Conservation (phyloP, 1,140 invertebrate genomes). For the Onthophagus taurus region DNA sequence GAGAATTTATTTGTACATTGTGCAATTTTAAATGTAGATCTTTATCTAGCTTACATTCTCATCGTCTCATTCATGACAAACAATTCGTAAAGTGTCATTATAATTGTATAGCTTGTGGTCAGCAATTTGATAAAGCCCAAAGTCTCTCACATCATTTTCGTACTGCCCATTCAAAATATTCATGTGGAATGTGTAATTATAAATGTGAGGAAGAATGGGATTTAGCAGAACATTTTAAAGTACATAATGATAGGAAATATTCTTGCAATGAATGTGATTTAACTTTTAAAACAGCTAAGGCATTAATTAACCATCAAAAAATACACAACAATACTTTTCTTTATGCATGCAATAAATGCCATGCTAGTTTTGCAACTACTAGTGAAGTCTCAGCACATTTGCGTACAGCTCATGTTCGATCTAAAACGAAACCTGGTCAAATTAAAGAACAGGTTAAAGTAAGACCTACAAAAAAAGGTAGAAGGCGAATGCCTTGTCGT, state of each 20-base stretch:
- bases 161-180: constrained; percentile 9
- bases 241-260: constrained; percentile 11
- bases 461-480: too few species aligned
- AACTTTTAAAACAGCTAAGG: constrained; percentile 1
- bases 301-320: constrained; percentile 14
- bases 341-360: constrained; percentile 14
- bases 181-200: constrained; percentile 14
- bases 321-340: constrained; percentile 10
- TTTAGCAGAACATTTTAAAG: constrained; percentile 8
- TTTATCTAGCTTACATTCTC: constrained; percentile 6
- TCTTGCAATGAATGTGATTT: constrained; percentile 11
- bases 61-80: constrained; percentile 9
- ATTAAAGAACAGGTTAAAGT: too few species aligned
- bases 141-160: constrained; percentile 12
- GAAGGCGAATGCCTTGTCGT: too few species aligned
- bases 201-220: constrained; percentile 5
- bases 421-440: too few species aligned
- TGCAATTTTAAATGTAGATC: constrained; percentile 12
- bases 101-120: constrained; percentile 14
- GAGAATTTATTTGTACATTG: constrained; percentile 11
- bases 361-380: constrained; percentile 13
- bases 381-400: constrained; percentile 9
- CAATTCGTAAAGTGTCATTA: constrained; percentile 11
- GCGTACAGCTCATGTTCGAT: constrained; percentile 12
- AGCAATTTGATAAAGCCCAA: constrained; percentile 13